Percentiles rank a stretch among this genome's conserved stretches.
phyloP scores from a whole-genome alignment of 2,113 vertebrate species.

The Cinclus mexicanus region DNA sequence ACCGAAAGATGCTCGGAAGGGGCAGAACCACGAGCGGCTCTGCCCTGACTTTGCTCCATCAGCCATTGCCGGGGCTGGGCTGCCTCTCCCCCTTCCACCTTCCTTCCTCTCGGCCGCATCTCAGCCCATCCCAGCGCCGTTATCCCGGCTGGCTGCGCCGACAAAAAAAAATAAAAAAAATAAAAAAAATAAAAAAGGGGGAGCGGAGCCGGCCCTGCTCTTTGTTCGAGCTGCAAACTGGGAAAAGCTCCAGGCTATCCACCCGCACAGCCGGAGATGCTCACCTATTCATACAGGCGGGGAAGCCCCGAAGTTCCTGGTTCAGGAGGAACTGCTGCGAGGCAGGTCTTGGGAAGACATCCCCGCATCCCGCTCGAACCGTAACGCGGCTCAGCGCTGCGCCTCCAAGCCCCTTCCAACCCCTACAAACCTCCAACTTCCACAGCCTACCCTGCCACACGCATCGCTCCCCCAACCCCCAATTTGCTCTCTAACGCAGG shows the following conservation, averaged over 20 bases:
- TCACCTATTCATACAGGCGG: not conserved
- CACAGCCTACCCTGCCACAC: not conserved
- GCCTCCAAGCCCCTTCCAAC: not conserved
- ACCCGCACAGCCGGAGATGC: not conserved
- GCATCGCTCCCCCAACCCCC: not conserved
- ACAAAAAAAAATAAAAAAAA: too few relatives aligned
- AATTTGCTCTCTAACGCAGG: not conserved
- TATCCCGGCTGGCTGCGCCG: conserved; percentile 1
- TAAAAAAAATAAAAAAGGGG: not conserved
- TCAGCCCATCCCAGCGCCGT: not conserved
- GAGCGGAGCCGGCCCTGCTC: not conserved
- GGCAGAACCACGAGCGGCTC: not conserved
- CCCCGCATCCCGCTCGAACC: not conserved
- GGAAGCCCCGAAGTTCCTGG: conserved; percentile 8
- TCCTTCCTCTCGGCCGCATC: not conserved
- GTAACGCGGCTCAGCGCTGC: not conserved
- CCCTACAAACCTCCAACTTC: not conserved
- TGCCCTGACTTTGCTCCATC: conserved; percentile 3
- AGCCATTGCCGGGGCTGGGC: conserved; percentile 7
- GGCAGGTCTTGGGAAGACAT: not conserved
- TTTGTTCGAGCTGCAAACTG: conserved; percentile 34
- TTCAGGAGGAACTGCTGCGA: not conserved
- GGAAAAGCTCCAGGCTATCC: not conserved
- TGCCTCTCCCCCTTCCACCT: not conserved
- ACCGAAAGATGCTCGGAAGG: not conserved